Evolutionary conservation across 2,888 invertebrate species (phyloP), one percentile per base, ranked within the genome.

Genomic region (Nomada ruficornis): DNA sequence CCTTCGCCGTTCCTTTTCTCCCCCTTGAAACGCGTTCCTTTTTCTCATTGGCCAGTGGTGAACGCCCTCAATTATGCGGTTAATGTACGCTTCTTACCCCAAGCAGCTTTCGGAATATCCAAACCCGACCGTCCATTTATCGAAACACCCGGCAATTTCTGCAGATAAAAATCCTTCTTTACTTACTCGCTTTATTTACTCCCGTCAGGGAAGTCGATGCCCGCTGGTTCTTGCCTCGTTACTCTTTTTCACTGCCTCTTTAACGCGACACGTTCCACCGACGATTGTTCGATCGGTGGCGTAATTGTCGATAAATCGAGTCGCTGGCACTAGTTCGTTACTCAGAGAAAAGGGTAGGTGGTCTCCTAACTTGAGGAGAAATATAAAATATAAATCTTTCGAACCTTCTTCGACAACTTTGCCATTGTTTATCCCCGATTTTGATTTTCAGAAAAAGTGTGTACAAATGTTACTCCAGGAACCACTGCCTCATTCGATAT

Each of bases 101-200:
- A 15, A 18, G 2, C 23, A 47, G 63, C 68, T 63, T 55, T 78
- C 55, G n/a, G 44, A 11, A 36, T 7, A 13, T 47, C 36, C 76
- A 9, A 55, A 62, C 52, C 47, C 42, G 36, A 10, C 44, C 15
- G 52, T 29, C 57, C 36, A n/a, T 9, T 64, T 59, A 42, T 55
- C 47, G 29, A 29, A 11, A 13, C 23, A n/a, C 18, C 20, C 47
- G 4, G 36, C 60, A 50, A 70, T 71, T 57, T 23, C 29, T 23
- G 15, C 29, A 29, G 57, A 79, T 79, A 63, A 76, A 55, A 57
- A 47, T 67, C 54, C 42, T 57, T 62, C 52, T 69, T 84, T 76
- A 76, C 47, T 52, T n/a, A 70, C 84, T 79, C 29, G 23, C 2
- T 69, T 76, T 44, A 75, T 81, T 81, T 64, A 29, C 44, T 55